These are phyloP conservation scores for Nipponia nippon DNA, from an alignment of 2,113 vertebrate species.

Conservation along the genomic window DNA sequence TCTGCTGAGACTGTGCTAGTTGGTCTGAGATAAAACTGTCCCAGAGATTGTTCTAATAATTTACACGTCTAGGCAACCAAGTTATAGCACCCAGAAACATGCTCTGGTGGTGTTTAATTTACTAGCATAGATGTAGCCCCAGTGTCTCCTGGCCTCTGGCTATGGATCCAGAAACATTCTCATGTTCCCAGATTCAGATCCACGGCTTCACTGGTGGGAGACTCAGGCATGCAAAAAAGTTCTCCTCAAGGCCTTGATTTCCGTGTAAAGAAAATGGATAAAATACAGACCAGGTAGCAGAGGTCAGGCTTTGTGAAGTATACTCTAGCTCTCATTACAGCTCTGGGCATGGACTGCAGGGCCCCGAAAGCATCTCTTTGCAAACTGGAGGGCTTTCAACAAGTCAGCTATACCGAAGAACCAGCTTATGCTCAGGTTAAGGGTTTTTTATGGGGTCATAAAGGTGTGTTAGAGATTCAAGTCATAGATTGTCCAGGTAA, in stretches of 20 bases:
- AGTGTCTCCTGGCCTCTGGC: not conserved
- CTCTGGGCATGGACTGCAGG: not conserved
- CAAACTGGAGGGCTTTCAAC: not conserved
- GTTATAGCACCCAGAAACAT: not conserved
- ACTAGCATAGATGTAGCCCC: not conserved
- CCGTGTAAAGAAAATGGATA: not conserved
- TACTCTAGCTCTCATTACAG: not conserved
- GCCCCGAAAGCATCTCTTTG: not conserved
- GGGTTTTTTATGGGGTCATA: not conserved
- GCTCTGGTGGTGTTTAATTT: not conserved
- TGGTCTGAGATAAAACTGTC: not conserved
- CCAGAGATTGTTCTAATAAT: not conserved
- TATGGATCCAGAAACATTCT: not conserved
- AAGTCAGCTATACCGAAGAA: not conserved
- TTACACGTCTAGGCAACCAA: accelerated
- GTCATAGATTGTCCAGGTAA: not conserved
- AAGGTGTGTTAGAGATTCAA: not conserved
- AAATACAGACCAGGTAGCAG: not conserved
- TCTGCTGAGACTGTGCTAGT: not conserved
- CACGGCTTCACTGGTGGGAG: not conserved
- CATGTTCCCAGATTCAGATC: not conserved
- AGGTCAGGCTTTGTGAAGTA: not conserved
- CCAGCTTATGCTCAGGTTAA: not conserved
- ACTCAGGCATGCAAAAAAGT: not conserved
- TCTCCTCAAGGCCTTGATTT: not conserved